phyloP scores from a whole-genome alignment of 2,888 invertebrate genomes.

The Homarus gammarus region DNA sequence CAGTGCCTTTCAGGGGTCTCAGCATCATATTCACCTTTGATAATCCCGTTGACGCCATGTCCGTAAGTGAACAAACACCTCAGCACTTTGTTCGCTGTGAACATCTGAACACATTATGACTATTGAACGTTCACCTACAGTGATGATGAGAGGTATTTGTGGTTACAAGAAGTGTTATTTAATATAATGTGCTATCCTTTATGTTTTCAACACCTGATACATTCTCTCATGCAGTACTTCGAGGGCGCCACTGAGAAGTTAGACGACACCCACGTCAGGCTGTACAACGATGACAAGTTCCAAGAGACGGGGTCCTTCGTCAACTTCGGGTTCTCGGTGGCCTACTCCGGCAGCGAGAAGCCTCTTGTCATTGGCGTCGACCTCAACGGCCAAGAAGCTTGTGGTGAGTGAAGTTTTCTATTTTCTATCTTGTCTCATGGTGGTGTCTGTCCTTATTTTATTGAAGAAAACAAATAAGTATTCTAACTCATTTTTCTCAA shows the following conservation, averaged over 20 bases:
- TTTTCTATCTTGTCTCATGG: not conserved
- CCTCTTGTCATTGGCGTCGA: slow-evolving; percentile 54
- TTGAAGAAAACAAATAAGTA: no score
- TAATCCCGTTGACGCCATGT: not conserved
- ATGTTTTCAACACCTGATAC: not conserved
- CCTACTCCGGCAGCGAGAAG: slow-evolving; percentile 42
- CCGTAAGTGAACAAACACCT: not conserved
- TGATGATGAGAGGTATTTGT: not conserved
- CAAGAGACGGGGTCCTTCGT: slow-evolving; percentile 65
- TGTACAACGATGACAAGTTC: not conserved
- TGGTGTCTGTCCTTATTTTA: no score
- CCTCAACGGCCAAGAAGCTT: slow-evolving; percentile 76
- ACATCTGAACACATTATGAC: no score
- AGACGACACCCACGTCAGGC: slow-evolving; percentile 22
- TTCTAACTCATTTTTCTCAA: no score
- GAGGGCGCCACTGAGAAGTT: not conserved
- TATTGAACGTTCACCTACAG: not conserved
- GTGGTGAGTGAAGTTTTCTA: slow-evolving; percentile 40
- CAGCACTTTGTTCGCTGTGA: no score
- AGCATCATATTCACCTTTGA: slow-evolving; percentile 23
- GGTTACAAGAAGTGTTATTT: not conserved
- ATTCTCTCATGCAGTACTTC: not conserved
- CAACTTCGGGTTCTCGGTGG: slow-evolving; percentile 74
- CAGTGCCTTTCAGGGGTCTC: slow-evolving; percentile 16
- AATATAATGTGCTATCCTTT: not conserved